These are phyloP conservation scores for Drosophila gunungcola DNA, from an alignment of 1,140 invertebrate genomes.

Conservation along the genomic window DNA sequence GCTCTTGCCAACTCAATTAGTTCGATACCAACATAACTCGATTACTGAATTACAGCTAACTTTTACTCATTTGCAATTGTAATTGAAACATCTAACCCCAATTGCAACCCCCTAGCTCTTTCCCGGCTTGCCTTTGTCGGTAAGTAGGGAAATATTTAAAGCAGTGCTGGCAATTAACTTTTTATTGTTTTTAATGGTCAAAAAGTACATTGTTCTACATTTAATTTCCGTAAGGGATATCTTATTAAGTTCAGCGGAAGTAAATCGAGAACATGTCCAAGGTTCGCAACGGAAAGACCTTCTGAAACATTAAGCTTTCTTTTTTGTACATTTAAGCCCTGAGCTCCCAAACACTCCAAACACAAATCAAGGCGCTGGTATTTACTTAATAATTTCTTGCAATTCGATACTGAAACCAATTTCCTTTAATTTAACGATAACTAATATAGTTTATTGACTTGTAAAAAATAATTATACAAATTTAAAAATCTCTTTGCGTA, in stretches of 20 bases:
- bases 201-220: slow-evolving; percentile 11
- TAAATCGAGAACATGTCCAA: background rate
- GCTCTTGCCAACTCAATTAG: slow-evolving; percentile 18
- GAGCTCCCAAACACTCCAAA: no score
- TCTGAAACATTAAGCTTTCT: no score
- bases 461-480: slow-evolving; percentile 15
- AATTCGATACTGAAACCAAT: slow-evolving; percentile 3
- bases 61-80: slow-evolving; percentile 12
- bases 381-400: background rate
- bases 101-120: slow-evolving; percentile 6
- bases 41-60: slow-evolving; percentile 25
- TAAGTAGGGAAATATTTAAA: slow-evolving; percentile 21
- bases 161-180: background rate
- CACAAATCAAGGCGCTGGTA: no score
- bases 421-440: background rate
- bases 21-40: slow-evolving; percentile 19
- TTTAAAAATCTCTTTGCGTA: slow-evolving; percentile 6
- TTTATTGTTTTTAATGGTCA: slow-evolving; percentile 2
- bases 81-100: slow-evolving; percentile 1
- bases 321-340: no score
- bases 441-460: slow-evolving; percentile 3
- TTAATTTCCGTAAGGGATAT: slow-evolving; percentile 2
- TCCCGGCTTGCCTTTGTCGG: background rate
- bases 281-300: no score
- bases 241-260: background rate